These are phyloP conservation scores for Sigmodon hispidus DNA, from an alignment of 2,113 vertebrate genomes.

Conservation along the genomic window DNA sequence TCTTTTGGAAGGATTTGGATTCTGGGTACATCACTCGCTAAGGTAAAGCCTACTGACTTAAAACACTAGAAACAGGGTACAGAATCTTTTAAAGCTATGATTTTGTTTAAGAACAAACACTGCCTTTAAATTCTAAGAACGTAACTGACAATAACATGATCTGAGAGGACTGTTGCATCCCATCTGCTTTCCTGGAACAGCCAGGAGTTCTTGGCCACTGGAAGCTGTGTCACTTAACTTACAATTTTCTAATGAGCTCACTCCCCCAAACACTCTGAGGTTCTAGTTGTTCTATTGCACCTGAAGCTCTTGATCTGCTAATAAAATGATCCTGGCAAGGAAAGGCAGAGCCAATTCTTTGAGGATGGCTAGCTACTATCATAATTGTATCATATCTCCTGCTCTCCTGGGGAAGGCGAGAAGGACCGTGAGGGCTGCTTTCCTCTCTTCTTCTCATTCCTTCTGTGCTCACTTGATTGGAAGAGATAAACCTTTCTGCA, in stretches of 20 bases:
- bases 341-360: background rate
- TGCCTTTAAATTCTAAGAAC: background rate
- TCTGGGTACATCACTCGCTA: too few relatives aligned
- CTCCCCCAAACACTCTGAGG: background rate
- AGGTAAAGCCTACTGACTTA: background rate
- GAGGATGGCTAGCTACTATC: background rate
- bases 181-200: background rate
- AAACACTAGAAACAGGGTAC: background rate
- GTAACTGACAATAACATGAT: background rate
- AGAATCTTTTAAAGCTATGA: background rate
- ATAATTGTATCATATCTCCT: too few relatives aligned
- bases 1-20: too few relatives aligned
- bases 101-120: background rate
- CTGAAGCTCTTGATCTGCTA: background rate
- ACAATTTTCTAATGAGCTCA: background rate
- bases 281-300: background rate
- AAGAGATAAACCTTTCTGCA: background rate
- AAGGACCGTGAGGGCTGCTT: background rate
- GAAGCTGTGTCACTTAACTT: background rate
- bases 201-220: background rate
- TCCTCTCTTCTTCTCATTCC: background rate
- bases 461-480: background rate
- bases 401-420: background rate
- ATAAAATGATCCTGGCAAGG: background rate
- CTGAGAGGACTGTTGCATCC: background rate